phyloP scores from a whole-genome alignment of 2,113 vertebrate species.

The Piprites chloris region DNA sequence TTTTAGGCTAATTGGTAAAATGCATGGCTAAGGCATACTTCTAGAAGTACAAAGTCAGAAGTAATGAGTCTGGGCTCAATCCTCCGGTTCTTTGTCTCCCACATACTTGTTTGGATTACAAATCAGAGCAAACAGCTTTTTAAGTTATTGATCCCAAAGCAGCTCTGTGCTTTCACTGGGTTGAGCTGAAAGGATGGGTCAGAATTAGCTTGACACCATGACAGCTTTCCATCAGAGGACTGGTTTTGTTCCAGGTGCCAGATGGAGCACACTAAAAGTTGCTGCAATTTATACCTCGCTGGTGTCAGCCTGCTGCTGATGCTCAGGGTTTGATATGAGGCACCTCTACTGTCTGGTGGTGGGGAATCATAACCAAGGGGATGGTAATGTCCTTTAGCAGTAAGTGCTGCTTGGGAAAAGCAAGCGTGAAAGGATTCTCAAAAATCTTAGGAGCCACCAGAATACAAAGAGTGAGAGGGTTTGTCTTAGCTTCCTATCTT shows the following conservation, averaged over 20 bases:
- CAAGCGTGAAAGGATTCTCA: not conserved
- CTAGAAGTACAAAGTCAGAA: not conserved
- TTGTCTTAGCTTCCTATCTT: not conserved
- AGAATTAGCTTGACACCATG: not conserved
- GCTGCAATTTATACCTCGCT: not conserved
- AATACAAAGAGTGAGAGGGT: not conserved
- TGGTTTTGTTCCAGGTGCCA: conserved; percentile 34
- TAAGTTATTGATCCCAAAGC: not conserved
- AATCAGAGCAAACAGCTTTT: not conserved
- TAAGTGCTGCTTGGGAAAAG: not conserved
- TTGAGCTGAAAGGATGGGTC: conserved; percentile 12
- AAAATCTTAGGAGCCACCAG: not conserved
- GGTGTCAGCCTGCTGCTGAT: not conserved
- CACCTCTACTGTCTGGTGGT: not conserved
- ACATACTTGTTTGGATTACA: not conserved
- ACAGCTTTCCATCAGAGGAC: not conserved
- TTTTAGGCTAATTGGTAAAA: not conserved
- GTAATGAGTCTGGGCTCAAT: not conserved
- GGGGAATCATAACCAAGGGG: not conserved
- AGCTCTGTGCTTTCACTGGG: not conserved
- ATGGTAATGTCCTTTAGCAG: rapidly evolving
- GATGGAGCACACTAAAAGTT: not conserved
- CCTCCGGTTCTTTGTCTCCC: not conserved
- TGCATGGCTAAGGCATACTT: not conserved
- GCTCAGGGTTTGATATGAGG: not conserved